phyloP scores from a whole-genome alignment of 2,797 vertebrate genomes.

The Geotria australis region DNA sequence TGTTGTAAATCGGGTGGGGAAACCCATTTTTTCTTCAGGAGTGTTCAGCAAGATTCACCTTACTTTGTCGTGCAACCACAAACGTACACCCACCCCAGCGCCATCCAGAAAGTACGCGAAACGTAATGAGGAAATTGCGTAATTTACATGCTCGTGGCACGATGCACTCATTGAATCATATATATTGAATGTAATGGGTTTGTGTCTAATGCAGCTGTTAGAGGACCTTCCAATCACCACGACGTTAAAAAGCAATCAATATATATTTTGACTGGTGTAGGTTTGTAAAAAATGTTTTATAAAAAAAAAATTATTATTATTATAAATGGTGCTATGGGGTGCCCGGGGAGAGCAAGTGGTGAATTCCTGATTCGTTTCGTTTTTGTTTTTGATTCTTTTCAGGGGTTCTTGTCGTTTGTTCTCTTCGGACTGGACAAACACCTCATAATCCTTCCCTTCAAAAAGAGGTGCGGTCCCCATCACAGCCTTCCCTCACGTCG shows the following conservation, averaged over 20 bases:
- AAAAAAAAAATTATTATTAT: too few relatives aligned
- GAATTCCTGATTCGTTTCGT: neutral
- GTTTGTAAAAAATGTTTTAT: too few relatives aligned
- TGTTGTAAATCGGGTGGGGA: neutral
- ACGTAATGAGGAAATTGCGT: constrained; percentile 5
- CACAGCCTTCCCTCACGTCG: too few relatives aligned
- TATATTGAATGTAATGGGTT: too few relatives aligned
- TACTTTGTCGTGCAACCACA: constrained; percentile 4
- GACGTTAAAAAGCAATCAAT: too few relatives aligned
- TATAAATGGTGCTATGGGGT: too few relatives aligned
- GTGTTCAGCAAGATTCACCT: neutral
- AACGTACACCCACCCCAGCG: constrained; percentile 4
- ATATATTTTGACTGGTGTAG: too few relatives aligned
- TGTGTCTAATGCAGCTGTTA: too few relatives aligned
- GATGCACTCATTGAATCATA: too few relatives aligned
- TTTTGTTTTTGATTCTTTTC: constrained; percentile 2
- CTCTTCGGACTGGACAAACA: constrained; percentile 89
- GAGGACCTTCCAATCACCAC: too few relatives aligned
- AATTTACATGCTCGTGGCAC: constrained; percentile 1
- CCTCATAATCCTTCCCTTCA: constrained; percentile 64
- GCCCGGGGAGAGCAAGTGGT: too few relatives aligned
- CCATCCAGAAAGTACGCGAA: constrained; percentile 2
- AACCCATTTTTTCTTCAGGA: neutral
- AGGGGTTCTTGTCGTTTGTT: constrained; percentile 81
- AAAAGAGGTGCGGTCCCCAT: constrained; percentile 31